Percentiles rank a stretch among this genome's conserved stretches.
These are phyloP conservation scores for Platorchestia sp. DNA, from an alignment of 1,140 invertebrate genomes.

Conservation along the genomic window DNA sequence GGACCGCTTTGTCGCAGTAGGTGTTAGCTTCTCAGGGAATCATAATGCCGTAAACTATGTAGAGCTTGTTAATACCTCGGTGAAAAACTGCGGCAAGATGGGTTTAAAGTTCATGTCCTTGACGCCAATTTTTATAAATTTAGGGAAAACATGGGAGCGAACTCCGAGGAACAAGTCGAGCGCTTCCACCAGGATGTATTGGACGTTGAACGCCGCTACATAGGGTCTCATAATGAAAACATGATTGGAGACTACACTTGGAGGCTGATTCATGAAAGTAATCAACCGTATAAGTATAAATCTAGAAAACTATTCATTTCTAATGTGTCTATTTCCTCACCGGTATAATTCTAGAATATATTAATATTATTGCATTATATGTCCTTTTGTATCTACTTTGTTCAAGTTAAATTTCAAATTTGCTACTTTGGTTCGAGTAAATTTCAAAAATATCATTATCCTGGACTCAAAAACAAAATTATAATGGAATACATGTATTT, in stretches of 20 bases:
- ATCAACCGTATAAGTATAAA: neutral
- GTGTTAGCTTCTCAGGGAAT: slow-evolving; percentile 64
- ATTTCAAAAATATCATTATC: no score
- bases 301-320: neutral
- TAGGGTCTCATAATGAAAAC: neutral
- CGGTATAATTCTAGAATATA: no score
- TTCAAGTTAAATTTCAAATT: no score
- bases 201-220: neutral
- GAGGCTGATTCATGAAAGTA: neutral
- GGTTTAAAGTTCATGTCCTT: neutral
- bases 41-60: slow-evolving; percentile 54
- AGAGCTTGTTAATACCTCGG: neutral
- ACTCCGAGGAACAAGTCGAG: neutral
- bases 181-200: slow-evolving; percentile 19
- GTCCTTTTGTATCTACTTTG: no score
- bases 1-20: slow-evolving; percentile 30
- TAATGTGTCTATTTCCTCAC: neutral
- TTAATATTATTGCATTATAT: no score
- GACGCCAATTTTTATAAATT: no score
- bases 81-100: neutral
- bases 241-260: slow-evolving; percentile 5
- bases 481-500: no score
- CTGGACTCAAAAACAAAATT: no score
- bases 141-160: neutral
- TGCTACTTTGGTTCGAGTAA: no score